Evolutionary conservation across 2,797 vertebrate species (phyloP).

Genomic region (Phrynocephalus forsythii): DNA sequence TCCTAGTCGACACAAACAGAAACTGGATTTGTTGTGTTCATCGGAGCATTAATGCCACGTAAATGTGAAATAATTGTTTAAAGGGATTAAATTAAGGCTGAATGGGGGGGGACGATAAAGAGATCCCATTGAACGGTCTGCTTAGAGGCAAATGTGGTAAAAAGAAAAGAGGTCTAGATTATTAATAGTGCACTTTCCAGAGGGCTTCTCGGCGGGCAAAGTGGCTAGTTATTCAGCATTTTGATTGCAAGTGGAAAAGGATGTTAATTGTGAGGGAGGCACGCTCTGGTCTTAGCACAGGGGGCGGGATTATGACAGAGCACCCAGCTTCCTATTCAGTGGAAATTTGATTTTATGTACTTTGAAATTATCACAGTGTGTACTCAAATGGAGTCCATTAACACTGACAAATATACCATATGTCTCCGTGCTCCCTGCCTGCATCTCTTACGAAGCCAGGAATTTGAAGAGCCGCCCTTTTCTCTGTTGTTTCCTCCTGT

Average conservation of each 20-base stretch:
- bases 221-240: conserved; percentile 86
- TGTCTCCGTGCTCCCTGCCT: conserved; percentile 71
- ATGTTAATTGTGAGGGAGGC: conserved; percentile 82
- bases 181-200: conserved; percentile 86
- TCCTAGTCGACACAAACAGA: conserved; percentile 63
- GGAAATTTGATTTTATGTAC: conserved; percentile 91
- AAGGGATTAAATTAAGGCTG: conserved; percentile 84
- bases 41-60: conserved; percentile 75
- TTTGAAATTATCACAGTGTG: conserved; percentile 87
- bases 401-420: conserved; percentile 75
- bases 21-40: conserved; percentile 64
- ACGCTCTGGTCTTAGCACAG: conserved; percentile 84
- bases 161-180: conserved; percentile 82
- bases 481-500: conserved; percentile 80
- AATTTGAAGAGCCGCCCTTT: conserved; percentile 80
- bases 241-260: conserved; percentile 81
- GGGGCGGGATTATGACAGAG: conserved; percentile 75
- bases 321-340: conserved; percentile 86
- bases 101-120: conserved; percentile 79
- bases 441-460: conserved; percentile 77
- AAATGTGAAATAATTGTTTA: conserved; percentile 80
- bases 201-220: conserved; percentile 81
- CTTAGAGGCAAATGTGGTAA: conserved; percentile 80
- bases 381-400: conserved; percentile 86
- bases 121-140: conserved; percentile 80